A percentile compares a stretch with the other conserved stretches of the same genome.
Evolutionary conservation across 2,797 vertebrate genomes (phyloP).

Genomic region (Tragopan temminckii): DNA sequence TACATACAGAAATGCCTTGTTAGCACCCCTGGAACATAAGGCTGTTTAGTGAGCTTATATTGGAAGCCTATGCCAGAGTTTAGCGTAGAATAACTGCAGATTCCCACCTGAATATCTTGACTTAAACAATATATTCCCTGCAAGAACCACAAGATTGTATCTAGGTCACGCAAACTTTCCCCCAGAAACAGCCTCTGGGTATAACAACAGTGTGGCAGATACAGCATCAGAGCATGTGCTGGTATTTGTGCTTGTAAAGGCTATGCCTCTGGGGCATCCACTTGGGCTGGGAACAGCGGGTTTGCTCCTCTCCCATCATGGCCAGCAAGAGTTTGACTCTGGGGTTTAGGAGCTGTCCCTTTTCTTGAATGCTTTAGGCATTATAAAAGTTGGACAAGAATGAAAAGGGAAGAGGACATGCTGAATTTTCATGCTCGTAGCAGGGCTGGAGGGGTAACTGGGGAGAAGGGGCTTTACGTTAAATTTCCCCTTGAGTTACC

Average conservation of each 20-base stretch:
- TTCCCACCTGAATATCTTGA: conserved; percentile 11
- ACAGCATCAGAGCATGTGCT: conserved; percentile 16
- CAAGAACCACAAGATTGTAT: conserved; percentile 29
- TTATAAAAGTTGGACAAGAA: neutral
- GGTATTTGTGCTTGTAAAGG: neutral
- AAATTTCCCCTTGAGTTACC: conserved; percentile 61
- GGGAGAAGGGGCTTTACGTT: conserved; percentile 61
- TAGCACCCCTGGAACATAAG: neutral
- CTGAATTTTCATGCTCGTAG: neutral
- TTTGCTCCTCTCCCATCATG: neutral
- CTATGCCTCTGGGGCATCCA: neutral
- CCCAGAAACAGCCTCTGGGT: conserved; percentile 51
- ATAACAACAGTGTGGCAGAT: conserved; percentile 38
- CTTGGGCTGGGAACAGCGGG: conserved; percentile 13
- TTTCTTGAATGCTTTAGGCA: neutral
- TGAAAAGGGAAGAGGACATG: neutral
- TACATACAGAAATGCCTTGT: neutral
- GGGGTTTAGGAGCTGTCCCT: neutral
- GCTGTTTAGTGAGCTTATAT: neutral
- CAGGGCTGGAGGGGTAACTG: neutral
- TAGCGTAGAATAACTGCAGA: neutral
- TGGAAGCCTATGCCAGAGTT: neutral
- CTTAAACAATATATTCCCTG: neutral
- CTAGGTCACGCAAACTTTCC: conserved; percentile 24
- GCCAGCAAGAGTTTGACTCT: neutral